Evolutionary conservation across 2,797 vertebrate species (phyloP), one percentile per base, ranked within the genome.

Genomic region (Falco columbarius): DNA sequence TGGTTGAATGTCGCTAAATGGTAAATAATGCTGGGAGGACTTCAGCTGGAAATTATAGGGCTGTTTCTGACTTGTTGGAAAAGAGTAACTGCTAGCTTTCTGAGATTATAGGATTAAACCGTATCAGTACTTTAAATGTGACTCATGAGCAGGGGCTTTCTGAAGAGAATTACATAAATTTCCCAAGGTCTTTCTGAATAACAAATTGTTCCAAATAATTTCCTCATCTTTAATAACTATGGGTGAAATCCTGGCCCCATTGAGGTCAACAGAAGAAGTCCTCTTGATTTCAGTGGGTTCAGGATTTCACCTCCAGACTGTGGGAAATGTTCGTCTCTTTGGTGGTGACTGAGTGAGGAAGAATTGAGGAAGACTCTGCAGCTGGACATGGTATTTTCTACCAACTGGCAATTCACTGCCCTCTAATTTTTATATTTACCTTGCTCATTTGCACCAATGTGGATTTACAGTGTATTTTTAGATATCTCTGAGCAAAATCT

Each of bases 171-270:
- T 94, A 88, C 86, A 91, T 95, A 84, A 89, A 92, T 97, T 97
- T 97, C 96, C 93, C 93, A 89, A 95, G 86, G 73, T 95, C 95
- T 97, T 91, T 97, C 89, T 96, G 95, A 97, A 96, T 84, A 90
- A 91, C 90, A 82, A 87, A 68, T 68, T 81, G 86, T 97, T 94
- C 84, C 74, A 91, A 92, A 95, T 93, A 81, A 96, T 96, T 94
- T 93, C 95, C 84, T 66, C 62, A 59, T 89, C 86, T 94, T 83
- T 85, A 95, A 86, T 68, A 96, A 92, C 32, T 34, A 4, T 0
- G 17, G 36, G 81, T 95, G 72, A 96, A 96, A 90, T 77, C 90
- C 89, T 75, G 55, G 34, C 42, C 54, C 55, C 34, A 20, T 1
- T 71, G 86, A 95, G 68, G 84, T 95, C 77, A 76, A 86, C 30